Base-by-base conservation (phyloP, 1,140 invertebrate genomes). In the Drosophila kikkawai region DNA sequence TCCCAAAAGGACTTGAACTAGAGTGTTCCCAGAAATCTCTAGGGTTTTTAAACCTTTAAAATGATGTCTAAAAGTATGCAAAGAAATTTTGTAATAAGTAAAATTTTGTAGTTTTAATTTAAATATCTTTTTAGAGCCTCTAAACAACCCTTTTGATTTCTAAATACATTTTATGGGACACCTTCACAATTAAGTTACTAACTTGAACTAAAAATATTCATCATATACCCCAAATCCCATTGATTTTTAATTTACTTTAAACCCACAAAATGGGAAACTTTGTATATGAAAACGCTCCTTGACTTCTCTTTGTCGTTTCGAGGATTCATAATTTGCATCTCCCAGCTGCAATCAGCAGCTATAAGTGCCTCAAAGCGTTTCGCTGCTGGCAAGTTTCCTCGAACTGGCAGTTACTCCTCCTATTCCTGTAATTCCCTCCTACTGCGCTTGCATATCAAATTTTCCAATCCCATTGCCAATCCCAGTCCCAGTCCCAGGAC, bases 281-380 rank as follows among this genome's bases (percentile, higher is more conserved):
- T 48, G 48, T 32, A 9, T 48, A 59, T 32, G 7, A 11, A 59
- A 59, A 15, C 0, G 53, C 53, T 55, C n/a, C 34, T 39, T 39
- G 36, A 56, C 34, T 56, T 55, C 29, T 39, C 65, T 50, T 68
- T 68, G 63, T 69, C 36, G 7, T 26, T 41, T 41, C 8, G 8
- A 19, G 29, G 22, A 45, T 34, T 69, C 17, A 51, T 68, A 42
- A 69, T 69, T 69, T 69, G 63, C 66, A 48, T 47, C 34, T 67
- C 34, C 42, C 59, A 37, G 34, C 42, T 47, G 65, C 65, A 67
- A 67, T 67, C 65, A 67, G 34, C 19, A 36, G 65, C 65, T 48
- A 42, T 26, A 68, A 69, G 66, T 68, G 63, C 45, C 63, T 51
- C 63, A 51, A 68, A 69, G 66, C 66, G 39, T 26, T 67, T 67